Evolutionary conservation across 2,797 vertebrate genomes (phyloP), one percentile per base, ranked within the genome.

Genomic region (Uromys caudimaculatus): DNA sequence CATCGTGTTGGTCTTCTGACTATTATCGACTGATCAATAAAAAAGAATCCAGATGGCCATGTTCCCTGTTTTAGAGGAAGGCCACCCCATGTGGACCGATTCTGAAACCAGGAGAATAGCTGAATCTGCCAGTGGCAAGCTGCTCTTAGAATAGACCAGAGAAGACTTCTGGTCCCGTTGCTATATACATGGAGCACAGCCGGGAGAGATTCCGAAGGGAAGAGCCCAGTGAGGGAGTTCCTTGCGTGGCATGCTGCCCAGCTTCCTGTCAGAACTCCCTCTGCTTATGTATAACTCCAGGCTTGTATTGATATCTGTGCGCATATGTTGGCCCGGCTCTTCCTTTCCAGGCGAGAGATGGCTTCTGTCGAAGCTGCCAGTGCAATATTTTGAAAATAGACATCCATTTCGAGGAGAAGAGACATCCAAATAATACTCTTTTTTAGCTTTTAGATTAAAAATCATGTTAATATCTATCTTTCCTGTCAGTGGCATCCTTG

Each of bases 341-440:
- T 93, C 97, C 98, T 98, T 98, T 95, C 97, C 96, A 91, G 98
- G 97, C 90, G 67, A 98, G 98, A 98, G 97, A 98, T 98, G 95
- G 95, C 97, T 98, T 95, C 78, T 97, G 96, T 97, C 64, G 92
- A 97, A 97, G 98, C 98, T 98, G 98, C 98, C 98, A 98, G 98
- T 97, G 98, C 98, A 98, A 98, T 98, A 96, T 98, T 98, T 97
- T 97, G 95, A 97, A 98, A 97, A 97, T 96, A 98, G 97, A 97
- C 95, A 95, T 96, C 96, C 97, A 95, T 90, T 97, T 96, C 85
- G 93, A 95, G 78, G 94, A 96, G 92, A 87, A 93, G 88, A 97
- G 95, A 87, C 79, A 95, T 95, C 95, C 96, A 97, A 94, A 97
- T 92, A 91, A 52, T 78, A 85, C 24, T 58, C 56, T 77, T 94